Percentiles rank a stretch among this genome's conserved stretches.
These are phyloP conservation scores for Athetis lepigone DNA, from an alignment of 2,888 invertebrate genomes.

Conservation along the genomic window DNA sequence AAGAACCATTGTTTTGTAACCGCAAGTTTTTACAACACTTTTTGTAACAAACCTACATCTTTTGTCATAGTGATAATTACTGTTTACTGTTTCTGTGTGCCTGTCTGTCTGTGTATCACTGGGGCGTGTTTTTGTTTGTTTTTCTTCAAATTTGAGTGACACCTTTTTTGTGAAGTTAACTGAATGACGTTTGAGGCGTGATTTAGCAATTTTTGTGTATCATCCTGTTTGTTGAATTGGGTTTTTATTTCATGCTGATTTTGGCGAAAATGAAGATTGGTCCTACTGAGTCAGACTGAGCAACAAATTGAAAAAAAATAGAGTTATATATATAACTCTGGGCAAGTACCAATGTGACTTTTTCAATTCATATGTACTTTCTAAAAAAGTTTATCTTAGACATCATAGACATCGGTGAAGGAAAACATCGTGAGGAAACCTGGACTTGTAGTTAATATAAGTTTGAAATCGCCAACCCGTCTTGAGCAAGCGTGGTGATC, in stretches of 20 bases:
- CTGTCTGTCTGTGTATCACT: slow-evolving; percentile 34
- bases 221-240: not conserved
- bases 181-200: slow-evolving; percentile 31
- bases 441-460: too few species aligned
- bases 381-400: too few species aligned
- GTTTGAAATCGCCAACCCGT: too few species aligned
- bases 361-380: too few species aligned
- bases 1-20: slow-evolving; percentile 81
- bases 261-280: slow-evolving; percentile 17
- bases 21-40: slow-evolving; percentile 65
- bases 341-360: too few species aligned
- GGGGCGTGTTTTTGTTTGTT: slow-evolving; percentile 59
- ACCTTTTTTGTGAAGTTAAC: slow-evolving; percentile 39
- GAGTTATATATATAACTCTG: too few species aligned
- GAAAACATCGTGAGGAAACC: too few species aligned
- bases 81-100: slow-evolving; percentile 55
- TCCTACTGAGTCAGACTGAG: too few species aligned
- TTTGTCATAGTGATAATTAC: slow-evolving; percentile 78
- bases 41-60: slow-evolving; percentile 60
- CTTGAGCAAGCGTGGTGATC: too few species aligned
- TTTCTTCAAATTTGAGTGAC: slow-evolving; percentile 55
- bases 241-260: slow-evolving; percentile 29
- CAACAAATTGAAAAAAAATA: too few species aligned
- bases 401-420: too few species aligned
- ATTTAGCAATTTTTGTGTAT: slow-evolving; percentile 40